A percentile compares a stretch with the other conserved stretches of the same genome.
These are phyloP conservation scores for Chaunax sp. DNA, from an alignment of 2,797 vertebrate species.

Conservation along the genomic window DNA sequence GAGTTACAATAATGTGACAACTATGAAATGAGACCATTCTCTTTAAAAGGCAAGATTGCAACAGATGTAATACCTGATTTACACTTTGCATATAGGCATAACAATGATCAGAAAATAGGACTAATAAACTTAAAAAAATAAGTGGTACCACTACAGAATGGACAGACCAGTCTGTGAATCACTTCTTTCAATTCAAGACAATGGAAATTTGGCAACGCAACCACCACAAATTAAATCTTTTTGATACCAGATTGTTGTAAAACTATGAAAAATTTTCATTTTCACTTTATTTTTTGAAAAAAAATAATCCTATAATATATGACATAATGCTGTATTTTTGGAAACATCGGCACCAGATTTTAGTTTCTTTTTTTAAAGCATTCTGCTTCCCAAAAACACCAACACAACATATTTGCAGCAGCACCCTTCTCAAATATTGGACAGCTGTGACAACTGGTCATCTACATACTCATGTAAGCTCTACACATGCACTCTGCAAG, in stretches of 20 bases:
- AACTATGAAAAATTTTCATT: too few species aligned
- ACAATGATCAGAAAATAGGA: not conserved
- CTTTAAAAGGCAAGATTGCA: constrained; percentile 16
- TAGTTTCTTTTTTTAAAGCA: too few species aligned
- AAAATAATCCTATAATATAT: not conserved
- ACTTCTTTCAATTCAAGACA: not conserved
- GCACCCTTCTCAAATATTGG: too few species aligned
- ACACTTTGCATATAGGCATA: constrained; percentile 20
- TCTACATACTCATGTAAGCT: too few species aligned
- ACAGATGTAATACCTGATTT: not conserved
- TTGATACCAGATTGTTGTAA: too few species aligned
- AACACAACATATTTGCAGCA: too few species aligned
- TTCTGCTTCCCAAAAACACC: too few species aligned
- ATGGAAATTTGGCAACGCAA: not conserved
- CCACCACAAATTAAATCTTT: too few species aligned
- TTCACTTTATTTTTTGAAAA: too few species aligned
- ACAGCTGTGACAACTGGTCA: not conserved
- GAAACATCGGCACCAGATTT: too few species aligned
- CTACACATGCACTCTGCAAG: too few species aligned
- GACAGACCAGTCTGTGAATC: not conserved
- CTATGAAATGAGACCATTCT: constrained; percentile 9
- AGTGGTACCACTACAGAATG: not conserved
- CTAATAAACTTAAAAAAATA: not conserved
- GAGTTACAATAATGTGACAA: constrained; percentile 2
- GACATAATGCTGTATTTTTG: not conserved